Conservation (phyloP, 2,113 vertebrate genomes). For the Megatriorchis doriae region DNA sequence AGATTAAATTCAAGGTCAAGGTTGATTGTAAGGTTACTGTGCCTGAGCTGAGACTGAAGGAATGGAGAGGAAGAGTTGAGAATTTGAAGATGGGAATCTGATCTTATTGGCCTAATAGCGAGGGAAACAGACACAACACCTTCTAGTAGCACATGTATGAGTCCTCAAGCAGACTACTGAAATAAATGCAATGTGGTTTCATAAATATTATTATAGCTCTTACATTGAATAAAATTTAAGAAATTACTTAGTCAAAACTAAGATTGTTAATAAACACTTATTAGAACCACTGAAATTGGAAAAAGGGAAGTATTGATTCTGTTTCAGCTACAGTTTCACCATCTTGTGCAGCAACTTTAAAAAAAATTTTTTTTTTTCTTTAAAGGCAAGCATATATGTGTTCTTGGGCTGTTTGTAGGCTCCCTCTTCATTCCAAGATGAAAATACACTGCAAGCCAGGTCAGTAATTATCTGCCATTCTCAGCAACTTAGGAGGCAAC, state of each 20-base stretch:
- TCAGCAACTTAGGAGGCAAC: not conserved
- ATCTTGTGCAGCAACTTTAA: not conserved
- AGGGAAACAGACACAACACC: not conserved
- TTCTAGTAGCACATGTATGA: not conserved
- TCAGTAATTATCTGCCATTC: not conserved
- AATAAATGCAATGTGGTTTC: not conserved
- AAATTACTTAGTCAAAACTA: not conserved
- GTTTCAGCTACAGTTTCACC: not conserved
- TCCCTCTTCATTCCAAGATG: not conserved
- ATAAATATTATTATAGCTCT: not conserved
- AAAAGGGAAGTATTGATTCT: not conserved
- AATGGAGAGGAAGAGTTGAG: not conserved
- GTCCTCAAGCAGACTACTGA: not conserved
- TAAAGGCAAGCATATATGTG: rapidly evolving
- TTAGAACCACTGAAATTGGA: not conserved
- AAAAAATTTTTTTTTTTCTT: not conserved
- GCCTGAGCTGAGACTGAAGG: not conserved
- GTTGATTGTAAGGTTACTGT: not conserved
- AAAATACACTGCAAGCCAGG: not conserved
- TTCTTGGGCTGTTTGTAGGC: not conserved
- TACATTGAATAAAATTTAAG: not conserved
- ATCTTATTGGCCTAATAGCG: not conserved
- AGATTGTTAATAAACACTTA: not conserved
- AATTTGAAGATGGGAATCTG: not conserved
- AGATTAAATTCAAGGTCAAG: not conserved